Conservation (phyloP, 2,797 vertebrate species). For the Phrynocephalus vlangalii region DNA sequence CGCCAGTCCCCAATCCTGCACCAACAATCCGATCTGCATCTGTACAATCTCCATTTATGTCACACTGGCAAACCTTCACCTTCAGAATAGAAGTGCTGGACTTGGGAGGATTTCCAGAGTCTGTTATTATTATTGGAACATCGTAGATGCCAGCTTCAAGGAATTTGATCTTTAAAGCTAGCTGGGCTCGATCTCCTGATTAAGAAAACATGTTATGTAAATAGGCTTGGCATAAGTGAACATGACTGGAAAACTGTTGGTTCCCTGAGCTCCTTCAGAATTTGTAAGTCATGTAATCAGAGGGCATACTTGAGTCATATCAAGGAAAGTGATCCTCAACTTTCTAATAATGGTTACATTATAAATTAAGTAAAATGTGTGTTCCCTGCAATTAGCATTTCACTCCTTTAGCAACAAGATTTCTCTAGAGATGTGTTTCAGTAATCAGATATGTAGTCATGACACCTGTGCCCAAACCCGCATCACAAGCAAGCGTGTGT, state of each 20-base stretch:
- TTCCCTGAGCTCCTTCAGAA: constrained; percentile 17
- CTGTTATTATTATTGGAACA: constrained; percentile 94
- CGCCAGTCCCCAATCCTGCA: constrained; percentile 91
- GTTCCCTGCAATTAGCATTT: neutral
- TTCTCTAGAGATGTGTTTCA: no score
- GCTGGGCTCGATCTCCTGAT: constrained; percentile 90
- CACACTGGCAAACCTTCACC: constrained; percentile 95
- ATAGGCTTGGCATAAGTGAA: neutral
- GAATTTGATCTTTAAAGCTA: constrained; percentile 88
- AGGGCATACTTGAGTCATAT: neutral
- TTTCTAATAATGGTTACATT: neutral
- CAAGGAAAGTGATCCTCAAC: neutral
- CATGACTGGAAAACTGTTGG: constrained; percentile 12
- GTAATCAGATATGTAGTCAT: neutral
- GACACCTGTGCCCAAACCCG: no score
- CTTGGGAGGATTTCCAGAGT: constrained; percentile 95
- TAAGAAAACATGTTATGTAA: constrained; percentile 10
- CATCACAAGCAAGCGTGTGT: neutral
- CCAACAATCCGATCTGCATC: constrained; percentile 92
- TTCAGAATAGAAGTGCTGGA: constrained; percentile 91
- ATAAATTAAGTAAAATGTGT: neutral
- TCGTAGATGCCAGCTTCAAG: constrained; percentile 93
- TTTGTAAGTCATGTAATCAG: neutral
- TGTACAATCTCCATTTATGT: constrained; percentile 94
- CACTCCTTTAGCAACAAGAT: no score